phyloP scores from a whole-genome alignment of 2,888 invertebrate genomes.

The Yponomeuta plumbellus region DNA sequence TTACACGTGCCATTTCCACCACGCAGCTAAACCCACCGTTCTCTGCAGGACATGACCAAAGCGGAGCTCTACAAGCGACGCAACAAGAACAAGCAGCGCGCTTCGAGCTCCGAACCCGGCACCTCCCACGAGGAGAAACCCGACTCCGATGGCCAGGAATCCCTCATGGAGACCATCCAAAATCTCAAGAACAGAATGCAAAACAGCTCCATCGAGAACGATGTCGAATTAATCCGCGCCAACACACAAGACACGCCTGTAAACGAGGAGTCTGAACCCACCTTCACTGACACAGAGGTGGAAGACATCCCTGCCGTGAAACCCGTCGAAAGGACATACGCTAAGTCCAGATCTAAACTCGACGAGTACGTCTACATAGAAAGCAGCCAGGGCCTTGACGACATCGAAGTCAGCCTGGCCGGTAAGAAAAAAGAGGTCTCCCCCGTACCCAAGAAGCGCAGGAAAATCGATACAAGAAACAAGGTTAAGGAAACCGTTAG shows the following conservation, averaged over 20 bases:
- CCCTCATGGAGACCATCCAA: conserved; percentile 44
- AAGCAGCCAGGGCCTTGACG: conserved; percentile 57
- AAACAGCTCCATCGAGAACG: conserved; percentile 61
- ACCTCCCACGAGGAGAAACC: conserved; percentile 26
- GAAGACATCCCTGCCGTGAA: conserved; percentile 58
- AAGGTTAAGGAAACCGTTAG: conserved; percentile 30
- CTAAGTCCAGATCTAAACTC: conserved; percentile 55
- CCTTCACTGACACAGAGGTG: conserved; percentile 34
- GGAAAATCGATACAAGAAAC: conserved; percentile 48
- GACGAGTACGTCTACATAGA: conserved; percentile 67
- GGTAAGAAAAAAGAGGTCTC: conserved; percentile 44
- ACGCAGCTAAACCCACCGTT: background rate
- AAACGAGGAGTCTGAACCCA: conserved; percentile 40
- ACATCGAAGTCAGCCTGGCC: conserved; percentile 54
- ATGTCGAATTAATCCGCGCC: conserved; percentile 60
- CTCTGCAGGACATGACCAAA: conserved; percentile 67
- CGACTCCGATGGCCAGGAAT: conserved; percentile 39
- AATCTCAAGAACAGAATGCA: conserved; percentile 54
- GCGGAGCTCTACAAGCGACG: conserved; percentile 67
- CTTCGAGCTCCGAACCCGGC: conserved; percentile 43
- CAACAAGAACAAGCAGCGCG: conserved; percentile 57
- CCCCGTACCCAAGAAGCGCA: conserved; percentile 57
- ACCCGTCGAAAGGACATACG: conserved; percentile 64
- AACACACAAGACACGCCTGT: conserved; percentile 55
- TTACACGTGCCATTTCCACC: no score